phyloP scores from a whole-genome alignment of 2,888 invertebrate genomes.

The Parnassius smintheus region DNA sequence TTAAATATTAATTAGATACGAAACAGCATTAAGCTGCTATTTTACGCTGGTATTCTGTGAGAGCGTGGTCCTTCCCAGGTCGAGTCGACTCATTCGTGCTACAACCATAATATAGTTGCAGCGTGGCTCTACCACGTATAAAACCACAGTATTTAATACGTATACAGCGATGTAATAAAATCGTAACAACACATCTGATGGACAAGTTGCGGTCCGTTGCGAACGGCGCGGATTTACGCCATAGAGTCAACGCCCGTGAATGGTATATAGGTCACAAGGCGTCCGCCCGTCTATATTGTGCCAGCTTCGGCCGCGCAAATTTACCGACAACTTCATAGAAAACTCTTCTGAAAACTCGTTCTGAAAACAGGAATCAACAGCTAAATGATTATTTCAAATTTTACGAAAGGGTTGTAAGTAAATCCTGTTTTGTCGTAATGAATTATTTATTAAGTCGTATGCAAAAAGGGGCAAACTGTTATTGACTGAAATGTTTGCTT shows the following conservation, averaged over 20 bases:
- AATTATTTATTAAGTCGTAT: slow-evolving; percentile 48
- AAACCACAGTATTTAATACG: no score
- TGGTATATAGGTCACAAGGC: slow-evolving; percentile 77
- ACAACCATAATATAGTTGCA: no score
- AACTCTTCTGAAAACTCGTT: slow-evolving; percentile 48
- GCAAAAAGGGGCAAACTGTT: slow-evolving; percentile 54
- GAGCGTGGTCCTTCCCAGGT: no score
- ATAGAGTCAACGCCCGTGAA: slow-evolving; percentile 68
- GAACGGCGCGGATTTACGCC: slow-evolving; percentile 39
- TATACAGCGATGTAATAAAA: slow-evolving; percentile 8
- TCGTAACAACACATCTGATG: slow-evolving; percentile 12
- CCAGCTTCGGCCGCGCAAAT: slow-evolving; percentile 47
- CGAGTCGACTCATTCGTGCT: no score
- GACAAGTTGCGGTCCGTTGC: slow-evolving; percentile 4
- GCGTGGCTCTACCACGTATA: no score
- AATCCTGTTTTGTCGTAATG: slow-evolving; percentile 57
- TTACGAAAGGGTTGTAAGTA: slow-evolving; percentile 36
- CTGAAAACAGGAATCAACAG: slow-evolving; percentile 45
- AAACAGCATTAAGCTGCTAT: no score
- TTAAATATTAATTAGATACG: no score
- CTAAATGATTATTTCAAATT: slow-evolving; percentile 33
- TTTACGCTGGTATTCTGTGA: no score
- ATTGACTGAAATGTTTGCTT: slow-evolving; percentile 39
- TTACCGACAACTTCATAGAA: slow-evolving; percentile 47
- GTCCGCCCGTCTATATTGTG: slow-evolving; percentile 73